Evolutionary conservation across 2,797 vertebrate genomes (phyloP), one percentile per base, ranked within the genome.

Genomic region (Enteromius anoplus): DNA sequence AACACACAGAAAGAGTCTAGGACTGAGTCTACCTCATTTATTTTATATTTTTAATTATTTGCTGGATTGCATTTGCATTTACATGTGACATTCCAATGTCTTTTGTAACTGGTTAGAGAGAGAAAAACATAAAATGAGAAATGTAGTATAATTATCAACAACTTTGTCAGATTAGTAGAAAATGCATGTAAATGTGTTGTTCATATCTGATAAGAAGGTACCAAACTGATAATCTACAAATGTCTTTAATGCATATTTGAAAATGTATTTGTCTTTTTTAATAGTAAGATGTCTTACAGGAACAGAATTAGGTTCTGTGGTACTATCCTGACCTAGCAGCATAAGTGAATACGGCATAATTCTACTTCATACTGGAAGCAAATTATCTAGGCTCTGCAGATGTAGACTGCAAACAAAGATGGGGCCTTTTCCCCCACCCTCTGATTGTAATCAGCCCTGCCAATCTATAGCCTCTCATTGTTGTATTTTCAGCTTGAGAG

Each of bases 301-400:
- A 62, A 32, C 26, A 69, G 80, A 84, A 82, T 82, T 29, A 81
- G 78, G 29, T 15, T 4, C 7, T 21, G 49, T 7, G 9, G 9
- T 70, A n/a, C 5, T 3, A 34, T 55, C 77, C 81, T 81, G 81
- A 86, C 85, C 82, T 87, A 80, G 66, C 80, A 84, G 85, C 75
- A 37, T 51, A 66, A 55, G 34, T 40, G 49, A 81, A 86, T 75
- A 11, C 29, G 3, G 66, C 65, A 72, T 79, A 84, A 85, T 72
- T 78, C 70, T 47, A 34, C 64, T 51, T 66, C 66, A 47, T 64
- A 49, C 80, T 81, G 84, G 64, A 62, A 78, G 47, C 12, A 66
- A 64, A 83, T 89, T 86, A 89, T 89, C 86, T 84, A 77, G 80
- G 89, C 80, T 87, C 80, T 87, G 76, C 83, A 86, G 85, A 84